These are phyloP conservation scores for Chrysotoxum bicinctum DNA, from an alignment of 2,888 invertebrate genomes.

Conservation along the genomic window DNA sequence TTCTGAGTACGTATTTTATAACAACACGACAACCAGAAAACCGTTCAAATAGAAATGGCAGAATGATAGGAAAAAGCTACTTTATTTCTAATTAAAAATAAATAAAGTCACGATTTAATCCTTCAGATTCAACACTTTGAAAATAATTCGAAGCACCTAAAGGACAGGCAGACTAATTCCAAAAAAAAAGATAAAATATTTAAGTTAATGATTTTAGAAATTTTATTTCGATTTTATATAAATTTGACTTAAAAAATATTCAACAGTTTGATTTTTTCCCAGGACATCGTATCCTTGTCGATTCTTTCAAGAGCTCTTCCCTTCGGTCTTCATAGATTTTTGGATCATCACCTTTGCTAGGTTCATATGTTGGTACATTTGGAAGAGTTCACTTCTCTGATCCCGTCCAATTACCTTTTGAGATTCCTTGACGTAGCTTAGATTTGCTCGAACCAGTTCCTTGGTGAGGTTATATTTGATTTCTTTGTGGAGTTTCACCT, in stretches of 20 bases:
- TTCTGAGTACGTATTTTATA: no score
- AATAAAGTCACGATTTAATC: no score
- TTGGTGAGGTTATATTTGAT: neutral
- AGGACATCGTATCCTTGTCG: no score
- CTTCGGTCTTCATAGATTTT: neutral
- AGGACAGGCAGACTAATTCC: no score
- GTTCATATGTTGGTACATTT: neutral
- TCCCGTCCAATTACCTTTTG: neutral
- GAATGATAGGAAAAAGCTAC: no score
- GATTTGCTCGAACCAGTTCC: neutral
- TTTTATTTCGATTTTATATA: neutral
- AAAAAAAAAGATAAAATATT: no score
- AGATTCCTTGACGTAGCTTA: neutral
- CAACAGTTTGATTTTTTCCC: neutral
- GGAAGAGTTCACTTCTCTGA: neutral
- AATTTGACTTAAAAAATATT: neutral
- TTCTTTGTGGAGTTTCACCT: neutral
- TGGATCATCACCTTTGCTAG: neutral
- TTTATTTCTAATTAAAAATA: no score
- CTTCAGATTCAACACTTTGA: no score
- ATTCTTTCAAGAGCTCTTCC: neutral
- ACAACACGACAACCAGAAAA: no score
- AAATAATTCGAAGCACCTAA: no score
- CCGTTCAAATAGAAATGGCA: no score
- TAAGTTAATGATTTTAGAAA: neutral